These are phyloP conservation scores for Lontra canadensis DNA, from an alignment of 2,113 vertebrate species.

Conservation along the genomic window DNA sequence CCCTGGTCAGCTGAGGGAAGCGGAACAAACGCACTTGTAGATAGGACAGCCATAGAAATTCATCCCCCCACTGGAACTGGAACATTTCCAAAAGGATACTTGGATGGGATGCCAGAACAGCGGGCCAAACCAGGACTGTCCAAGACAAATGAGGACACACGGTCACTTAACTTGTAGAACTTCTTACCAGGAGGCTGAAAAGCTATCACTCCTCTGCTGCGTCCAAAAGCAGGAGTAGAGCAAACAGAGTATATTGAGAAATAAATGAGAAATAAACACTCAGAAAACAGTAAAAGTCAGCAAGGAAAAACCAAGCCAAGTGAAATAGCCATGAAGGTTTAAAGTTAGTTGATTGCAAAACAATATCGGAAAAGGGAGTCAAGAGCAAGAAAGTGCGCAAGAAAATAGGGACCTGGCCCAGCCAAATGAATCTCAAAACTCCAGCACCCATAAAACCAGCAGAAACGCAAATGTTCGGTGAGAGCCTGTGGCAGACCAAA, in stretches of 20 bases:
- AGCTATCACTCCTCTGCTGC: not conserved
- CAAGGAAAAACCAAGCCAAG: not conserved
- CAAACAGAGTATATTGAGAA: not conserved
- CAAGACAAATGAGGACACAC: not conserved
- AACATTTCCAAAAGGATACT: not conserved
- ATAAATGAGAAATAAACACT: not conserved
- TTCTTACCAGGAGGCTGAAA: not conserved
- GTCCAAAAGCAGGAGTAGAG: not conserved
- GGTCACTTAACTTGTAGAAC: not conserved
- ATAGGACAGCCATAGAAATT: not conserved
- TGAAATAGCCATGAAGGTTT: not conserved
- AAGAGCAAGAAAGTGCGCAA: not conserved
- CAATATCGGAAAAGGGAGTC: not conserved
- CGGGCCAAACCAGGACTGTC: not conserved
- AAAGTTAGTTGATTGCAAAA: not conserved
- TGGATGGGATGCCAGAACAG: not conserved
- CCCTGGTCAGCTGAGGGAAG: not conserved
- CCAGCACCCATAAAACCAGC: not conserved
- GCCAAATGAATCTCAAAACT: not conserved
- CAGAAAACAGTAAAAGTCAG: not conserved
- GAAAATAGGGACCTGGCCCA: constrained; percentile 10
- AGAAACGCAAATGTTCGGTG: not conserved
- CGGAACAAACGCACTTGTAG: not conserved
- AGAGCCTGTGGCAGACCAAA: not conserved
- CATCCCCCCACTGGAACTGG: not conserved